Conservation (phyloP, 2,888 invertebrate species). For the Schizotus pectinicornis region DNA sequence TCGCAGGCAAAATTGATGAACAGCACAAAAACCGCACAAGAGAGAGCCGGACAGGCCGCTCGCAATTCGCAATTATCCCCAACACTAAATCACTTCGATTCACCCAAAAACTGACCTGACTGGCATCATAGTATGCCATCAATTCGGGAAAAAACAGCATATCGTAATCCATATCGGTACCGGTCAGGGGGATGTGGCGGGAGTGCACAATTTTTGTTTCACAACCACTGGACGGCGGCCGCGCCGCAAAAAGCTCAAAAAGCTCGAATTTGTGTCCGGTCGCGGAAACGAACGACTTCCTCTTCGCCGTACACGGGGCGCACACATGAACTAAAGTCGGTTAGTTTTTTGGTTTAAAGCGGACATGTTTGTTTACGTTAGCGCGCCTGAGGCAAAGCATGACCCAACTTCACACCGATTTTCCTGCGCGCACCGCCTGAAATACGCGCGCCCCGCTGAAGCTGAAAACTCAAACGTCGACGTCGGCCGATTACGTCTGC, state of each 20-base stretch:
- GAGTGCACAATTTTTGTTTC: background rate
- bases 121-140: constrained; percentile 67
- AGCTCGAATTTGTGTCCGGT: background rate
- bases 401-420: constrained; percentile 46
- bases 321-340: constrained; percentile 50
- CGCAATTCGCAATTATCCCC: constrained; percentile 12
- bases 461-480: constrained; percentile 9
- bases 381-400: constrained; percentile 54
- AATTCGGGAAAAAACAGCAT: constrained; percentile 69
- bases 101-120: constrained; percentile 58
- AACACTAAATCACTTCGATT: constrained; percentile 10
- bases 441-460: constrained; percentile 23
- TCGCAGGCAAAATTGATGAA: constrained; percentile 24
- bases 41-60: constrained; percentile 17
- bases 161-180: constrained; percentile 67
- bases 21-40: constrained; percentile 23
- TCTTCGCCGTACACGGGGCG: constrained; percentile 30
- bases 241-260: constrained; percentile 11
- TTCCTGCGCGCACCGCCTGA: constrained; percentile 44
- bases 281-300: constrained; percentile 22
- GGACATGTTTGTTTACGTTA: constrained; percentile 58
- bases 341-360: constrained; percentile 49
- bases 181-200: constrained; percentile 15
- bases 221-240: background rate
- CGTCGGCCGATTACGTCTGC: background rate